A percentile compares a stretch with the other conserved stretches of the same genome.
These are phyloP conservation scores for Maccullochella peelii DNA, from an alignment of 2,113 vertebrate species.

Conservation along the genomic window DNA sequence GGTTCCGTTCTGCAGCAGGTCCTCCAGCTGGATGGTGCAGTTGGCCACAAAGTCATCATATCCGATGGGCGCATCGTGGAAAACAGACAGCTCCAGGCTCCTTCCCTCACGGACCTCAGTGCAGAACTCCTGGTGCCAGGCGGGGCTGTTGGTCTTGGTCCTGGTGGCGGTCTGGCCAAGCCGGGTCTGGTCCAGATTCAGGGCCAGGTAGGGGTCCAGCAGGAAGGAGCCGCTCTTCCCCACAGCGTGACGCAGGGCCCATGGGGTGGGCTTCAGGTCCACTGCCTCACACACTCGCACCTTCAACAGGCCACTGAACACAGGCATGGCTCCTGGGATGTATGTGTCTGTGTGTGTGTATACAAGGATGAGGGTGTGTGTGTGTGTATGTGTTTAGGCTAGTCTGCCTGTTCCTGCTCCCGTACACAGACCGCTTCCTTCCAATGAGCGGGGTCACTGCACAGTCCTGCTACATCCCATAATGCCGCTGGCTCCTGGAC, in stretches of 20 bases:
- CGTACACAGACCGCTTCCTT: constrained; percentile 73
- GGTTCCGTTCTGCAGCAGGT: constrained; percentile 98
- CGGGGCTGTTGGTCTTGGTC: constrained; percentile 97
- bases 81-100: constrained; percentile 97
- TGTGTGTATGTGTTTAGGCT: constrained; percentile 61
- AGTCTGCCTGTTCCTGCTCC: constrained; percentile 66
- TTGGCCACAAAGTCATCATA: constrained; percentile 99
- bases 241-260: constrained; percentile 97
- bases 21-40: constrained; percentile 99
- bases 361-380: neutral
- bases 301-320: constrained; percentile 98
- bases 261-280: constrained; percentile 97
- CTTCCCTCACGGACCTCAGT: constrained; percentile 95
- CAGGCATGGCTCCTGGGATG: constrained; percentile 89
- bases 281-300: constrained; percentile 98
- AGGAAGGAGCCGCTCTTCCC: constrained; percentile 96
- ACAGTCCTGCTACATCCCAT: constrained; percentile 78
- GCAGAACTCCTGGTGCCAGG: constrained; percentile 98
- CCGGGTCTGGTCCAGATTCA: constrained; percentile 97
- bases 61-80: constrained; percentile 98
- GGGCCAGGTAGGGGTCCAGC: constrained; percentile 97
- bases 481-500: constrained; percentile 65
- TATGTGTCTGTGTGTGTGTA: constrained; percentile 22
- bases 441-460: constrained; percentile 75
- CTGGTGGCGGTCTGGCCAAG: constrained; percentile 98